Percentiles rank a stretch among this genome's conserved stretches.
phyloP scores from a whole-genome alignment of 2,888 invertebrate species.

The Diadegma fenestrale region DNA sequence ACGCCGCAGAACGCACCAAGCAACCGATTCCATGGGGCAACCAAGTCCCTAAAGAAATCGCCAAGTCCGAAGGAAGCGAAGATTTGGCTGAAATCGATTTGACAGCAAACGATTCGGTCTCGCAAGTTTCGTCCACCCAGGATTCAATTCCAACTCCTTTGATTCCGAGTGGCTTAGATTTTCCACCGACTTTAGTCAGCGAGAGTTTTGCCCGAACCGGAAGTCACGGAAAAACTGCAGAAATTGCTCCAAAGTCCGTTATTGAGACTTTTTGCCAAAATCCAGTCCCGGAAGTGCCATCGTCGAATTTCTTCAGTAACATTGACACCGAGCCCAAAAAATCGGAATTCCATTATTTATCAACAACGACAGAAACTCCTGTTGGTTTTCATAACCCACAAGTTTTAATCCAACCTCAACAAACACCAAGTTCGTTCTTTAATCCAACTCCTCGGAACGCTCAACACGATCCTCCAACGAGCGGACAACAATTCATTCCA shows the following conservation, averaged over 20 bases:
- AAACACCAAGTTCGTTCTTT: slow-evolving; percentile 42
- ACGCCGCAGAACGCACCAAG: not conserved
- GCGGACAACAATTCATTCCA: slow-evolving; percentile 51
- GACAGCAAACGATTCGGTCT: slow-evolving; percentile 60
- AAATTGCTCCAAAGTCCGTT: slow-evolving; percentile 47
- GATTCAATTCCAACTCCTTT: not conserved
- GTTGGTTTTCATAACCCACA: slow-evolving; percentile 46
- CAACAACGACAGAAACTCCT: slow-evolving; percentile 12
- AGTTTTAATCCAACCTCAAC: slow-evolving; percentile 33
- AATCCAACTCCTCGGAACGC: slow-evolving; percentile 15
- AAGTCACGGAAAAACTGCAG: slow-evolving; percentile 47
- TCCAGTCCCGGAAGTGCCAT: slow-evolving; percentile 7
- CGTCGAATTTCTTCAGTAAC: slow-evolving; percentile 65
- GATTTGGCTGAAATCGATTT: slow-evolving; percentile 73
- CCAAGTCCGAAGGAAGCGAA: slow-evolving; percentile 53
- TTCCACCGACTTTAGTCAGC: slow-evolving; percentile 28
- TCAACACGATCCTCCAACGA: slow-evolving; percentile 42
- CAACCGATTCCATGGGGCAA: slow-evolving; percentile 14
- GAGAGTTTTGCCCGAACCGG: slow-evolving; percentile 41
- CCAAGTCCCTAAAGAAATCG: slow-evolving; percentile 1
- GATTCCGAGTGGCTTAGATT: slow-evolving; percentile 33
- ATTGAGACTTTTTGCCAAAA: slow-evolving; percentile 36
- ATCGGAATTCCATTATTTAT: slow-evolving; percentile 63
- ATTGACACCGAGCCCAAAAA: slow-evolving; percentile 39
- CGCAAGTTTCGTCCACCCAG: slow-evolving; percentile 27